Evolutionary conservation across 2,113 vertebrate genomes (phyloP), one percentile per base, ranked within the genome.

Genomic region (Gasterosteus aculeatus): DNA sequence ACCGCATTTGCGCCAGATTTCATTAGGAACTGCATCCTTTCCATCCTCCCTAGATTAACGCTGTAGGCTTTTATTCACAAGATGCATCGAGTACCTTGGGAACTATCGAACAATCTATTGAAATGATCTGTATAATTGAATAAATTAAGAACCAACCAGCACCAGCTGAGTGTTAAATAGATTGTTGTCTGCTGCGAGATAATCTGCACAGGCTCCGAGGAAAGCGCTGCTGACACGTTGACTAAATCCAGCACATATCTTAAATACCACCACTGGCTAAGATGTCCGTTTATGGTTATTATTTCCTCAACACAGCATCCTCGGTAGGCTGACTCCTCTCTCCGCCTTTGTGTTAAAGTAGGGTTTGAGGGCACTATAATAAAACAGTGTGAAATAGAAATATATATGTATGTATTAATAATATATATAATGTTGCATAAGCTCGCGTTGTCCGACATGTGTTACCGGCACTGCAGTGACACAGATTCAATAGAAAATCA

Each of bases 1-100:
- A 72, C 78, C 84, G 85, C 81, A 69, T 86, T 87, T 86, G 68
- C 22, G 35, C 80, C 89, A 83, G 60, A 75, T 90, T 87, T 91
- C 81, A 85, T 86, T 91, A 81, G 66, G 46, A 81, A 85, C 85
- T 89, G 1, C 22, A 26, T 26, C 83, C 73, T 75, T 74, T 85
- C 72, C 47, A 73, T 47, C 64, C 64, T 74, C 51, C 9, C 53
- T 7, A n/a, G 15, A 64, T 47, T 9, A 42, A 69, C 56, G 53
- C 59, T 74, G 22, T 26, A 42, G 11, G 46, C 57, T 66, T 72
- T 14, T 58, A 39, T 68, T 15, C 44, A 75, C 53, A 73, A 38
- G 22, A 38, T 38, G 6, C 57, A 58, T 77, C 72, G 33, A 63
- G 66, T 58, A 75, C 18, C 26, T 16, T 67, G 15, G 82, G 75